Percentiles rank a stretch among this genome's conserved stretches.
These are phyloP conservation scores for Orestias chungarensis DNA, from an alignment of 2,797 vertebrate species.

Conservation along the genomic window DNA sequence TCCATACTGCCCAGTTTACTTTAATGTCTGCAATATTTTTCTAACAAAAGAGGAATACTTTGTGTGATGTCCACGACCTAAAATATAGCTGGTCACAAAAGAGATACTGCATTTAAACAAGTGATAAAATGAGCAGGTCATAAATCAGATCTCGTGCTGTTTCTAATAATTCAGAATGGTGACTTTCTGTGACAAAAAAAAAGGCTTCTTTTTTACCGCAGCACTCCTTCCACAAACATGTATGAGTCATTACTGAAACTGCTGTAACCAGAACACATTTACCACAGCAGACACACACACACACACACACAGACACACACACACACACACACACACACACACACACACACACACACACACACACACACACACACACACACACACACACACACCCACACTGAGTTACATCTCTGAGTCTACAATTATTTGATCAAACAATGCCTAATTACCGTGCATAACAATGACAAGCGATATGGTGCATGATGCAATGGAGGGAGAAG, in stretches of 20 bases:
- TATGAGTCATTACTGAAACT: conserved; percentile 51
- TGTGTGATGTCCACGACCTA: background rate
- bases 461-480: conserved; percentile 20
- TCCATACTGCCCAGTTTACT: background rate
- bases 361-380: no score
- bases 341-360: no score
- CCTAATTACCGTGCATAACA: conserved; percentile 17
- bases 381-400: background rate
- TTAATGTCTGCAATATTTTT: background rate
- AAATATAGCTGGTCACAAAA: background rate
- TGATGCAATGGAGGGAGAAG: conserved; percentile 24
- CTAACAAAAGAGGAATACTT: background rate
- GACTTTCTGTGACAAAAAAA: conserved; percentile 29
- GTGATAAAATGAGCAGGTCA: background rate
- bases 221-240: conserved; percentile 30
- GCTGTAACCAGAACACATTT: conserved; percentile 24
- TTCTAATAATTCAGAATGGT: conserved; percentile 27
- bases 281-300: no score
- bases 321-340: no score
- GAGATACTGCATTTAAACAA: background rate
- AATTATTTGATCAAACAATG: conserved; percentile 28
- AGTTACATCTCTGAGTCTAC: background rate
- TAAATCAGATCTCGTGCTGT: background rate
- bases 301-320: no score
- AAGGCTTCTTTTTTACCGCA: conserved; percentile 31